A percentile compares a stretch with the other conserved stretches of the same genome.
Conservation (phyloP, 2,113 vertebrate species). For the Tragulus kanchil region DNA sequence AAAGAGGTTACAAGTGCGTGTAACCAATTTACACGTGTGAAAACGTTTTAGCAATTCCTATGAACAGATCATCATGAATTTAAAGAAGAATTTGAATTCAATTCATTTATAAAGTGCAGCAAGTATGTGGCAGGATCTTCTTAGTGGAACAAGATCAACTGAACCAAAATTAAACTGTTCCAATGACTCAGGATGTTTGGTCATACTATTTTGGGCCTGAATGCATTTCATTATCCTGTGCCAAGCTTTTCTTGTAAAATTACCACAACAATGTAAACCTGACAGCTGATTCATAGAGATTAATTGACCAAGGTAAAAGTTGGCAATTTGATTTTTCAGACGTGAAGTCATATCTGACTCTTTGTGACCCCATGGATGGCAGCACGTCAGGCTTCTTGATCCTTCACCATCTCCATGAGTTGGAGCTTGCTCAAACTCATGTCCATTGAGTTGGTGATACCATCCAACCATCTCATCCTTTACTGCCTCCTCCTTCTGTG, state of each 20-base stretch:
- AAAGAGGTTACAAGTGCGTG: background rate
- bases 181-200: background rate
- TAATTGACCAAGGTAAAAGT: too few relatives aligned
- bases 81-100: conserved; percentile 38
- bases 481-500: too few relatives aligned
- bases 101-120: background rate
- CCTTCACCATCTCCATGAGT: too few relatives aligned
- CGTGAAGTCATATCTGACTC: too few relatives aligned
- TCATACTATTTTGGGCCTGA: background rate
- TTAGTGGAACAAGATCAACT: background rate
- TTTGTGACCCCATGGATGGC: too few relatives aligned
- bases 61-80: conserved; percentile 3
- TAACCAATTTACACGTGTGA: background rate
- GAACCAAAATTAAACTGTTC: background rate
- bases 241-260: background rate
- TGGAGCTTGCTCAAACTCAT: too few relatives aligned
- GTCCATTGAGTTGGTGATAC: too few relatives aligned
- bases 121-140: background rate
- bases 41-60: conserved; percentile 3
- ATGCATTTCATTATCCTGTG: background rate
- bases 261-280: too few relatives aligned
- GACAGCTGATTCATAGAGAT: too few relatives aligned
- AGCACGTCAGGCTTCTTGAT: too few relatives aligned
- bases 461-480: too few relatives aligned
- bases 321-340: too few relatives aligned